Percentiles rank a stretch among this genome's conserved stretches.
Evolutionary conservation across 2,888 invertebrate genomes (phyloP).

Genomic region (Hemistola chrysoprasaria): DNA sequence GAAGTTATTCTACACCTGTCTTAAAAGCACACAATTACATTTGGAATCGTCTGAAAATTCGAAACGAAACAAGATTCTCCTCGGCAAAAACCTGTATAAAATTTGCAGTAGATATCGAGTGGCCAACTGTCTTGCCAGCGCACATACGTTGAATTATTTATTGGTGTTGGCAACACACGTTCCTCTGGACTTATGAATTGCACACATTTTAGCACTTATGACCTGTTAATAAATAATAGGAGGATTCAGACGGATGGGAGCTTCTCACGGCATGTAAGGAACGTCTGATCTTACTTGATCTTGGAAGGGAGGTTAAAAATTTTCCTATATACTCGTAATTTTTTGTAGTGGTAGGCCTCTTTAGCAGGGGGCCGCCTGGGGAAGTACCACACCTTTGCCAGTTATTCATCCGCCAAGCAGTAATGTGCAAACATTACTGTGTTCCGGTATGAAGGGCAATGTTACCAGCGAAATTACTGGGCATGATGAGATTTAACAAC

Average conservation of each 20-base stretch:
- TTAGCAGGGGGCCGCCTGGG: too few relatives aligned
- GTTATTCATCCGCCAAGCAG: too few relatives aligned
- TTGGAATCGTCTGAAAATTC: slow-evolving; percentile 28
- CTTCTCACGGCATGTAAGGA: slow-evolving; percentile 53
- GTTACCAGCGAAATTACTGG: too few relatives aligned
- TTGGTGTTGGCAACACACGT: slow-evolving; percentile 55
- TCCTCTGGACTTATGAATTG: slow-evolving; percentile 67
- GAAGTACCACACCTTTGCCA: too few relatives aligned
- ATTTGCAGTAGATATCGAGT: slow-evolving; percentile 21
- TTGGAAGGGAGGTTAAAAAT: neutral
- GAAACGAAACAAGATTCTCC: slow-evolving; percentile 26
- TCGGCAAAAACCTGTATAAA: slow-evolving; percentile 23
- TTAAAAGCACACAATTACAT: slow-evolving; percentile 28
- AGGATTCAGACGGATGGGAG: slow-evolving; percentile 58
- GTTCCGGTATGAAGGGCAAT: too few relatives aligned
- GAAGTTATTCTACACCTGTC: slow-evolving; percentile 23
- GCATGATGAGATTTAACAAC: too few relatives aligned
- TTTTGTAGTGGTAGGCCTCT: too few relatives aligned
- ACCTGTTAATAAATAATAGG: slow-evolving; percentile 78
- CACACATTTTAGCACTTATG: slow-evolving; percentile 80
- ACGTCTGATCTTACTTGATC: slow-evolving; percentile 1
- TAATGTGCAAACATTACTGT: too few relatives aligned
- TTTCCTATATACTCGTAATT: too few relatives aligned
- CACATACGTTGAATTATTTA: slow-evolving; percentile 66
- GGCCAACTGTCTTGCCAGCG: slow-evolving; percentile 15